Conservation (phyloP, 2,797 vertebrate genomes). For the Acanthopagrus latus region DNA sequence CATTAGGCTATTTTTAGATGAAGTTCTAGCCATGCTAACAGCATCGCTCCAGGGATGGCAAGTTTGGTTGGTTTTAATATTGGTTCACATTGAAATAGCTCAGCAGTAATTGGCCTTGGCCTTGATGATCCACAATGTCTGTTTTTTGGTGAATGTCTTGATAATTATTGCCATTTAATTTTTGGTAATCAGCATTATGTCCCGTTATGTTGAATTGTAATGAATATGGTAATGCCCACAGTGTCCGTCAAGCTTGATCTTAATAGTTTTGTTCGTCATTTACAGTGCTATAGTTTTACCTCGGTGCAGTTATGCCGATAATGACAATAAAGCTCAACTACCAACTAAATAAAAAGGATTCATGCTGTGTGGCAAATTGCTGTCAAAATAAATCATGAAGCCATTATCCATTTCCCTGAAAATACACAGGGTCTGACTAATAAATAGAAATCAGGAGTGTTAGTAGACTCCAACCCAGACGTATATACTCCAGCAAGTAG, state of each 20-base stretch:
- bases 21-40: neutral
- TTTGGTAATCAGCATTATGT: neutral
- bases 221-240: neutral
- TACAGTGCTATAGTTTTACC: neutral
- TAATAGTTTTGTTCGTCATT: neutral
- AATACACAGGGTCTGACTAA: no score
- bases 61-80: neutral
- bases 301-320: no score
- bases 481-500: no score
- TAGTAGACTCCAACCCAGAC: no score
- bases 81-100: conserved; percentile 4
- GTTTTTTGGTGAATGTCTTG: neutral
- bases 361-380: no score
- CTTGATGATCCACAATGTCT: neutral
- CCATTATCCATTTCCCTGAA: no score
- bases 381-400: no score
- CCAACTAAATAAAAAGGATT: no score
- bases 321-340: no score
- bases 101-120: neutral
- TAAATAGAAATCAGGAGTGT: no score
- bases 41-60: neutral
- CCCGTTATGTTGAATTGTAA: neutral
- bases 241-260: neutral
- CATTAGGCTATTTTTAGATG: neutral
- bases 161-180: no score